A percentile compares a stretch with the other conserved stretches of the same genome.
Evolutionary conservation across 2,113 vertebrate genomes (phyloP).

Genomic region (Anoura caudifer): DNA sequence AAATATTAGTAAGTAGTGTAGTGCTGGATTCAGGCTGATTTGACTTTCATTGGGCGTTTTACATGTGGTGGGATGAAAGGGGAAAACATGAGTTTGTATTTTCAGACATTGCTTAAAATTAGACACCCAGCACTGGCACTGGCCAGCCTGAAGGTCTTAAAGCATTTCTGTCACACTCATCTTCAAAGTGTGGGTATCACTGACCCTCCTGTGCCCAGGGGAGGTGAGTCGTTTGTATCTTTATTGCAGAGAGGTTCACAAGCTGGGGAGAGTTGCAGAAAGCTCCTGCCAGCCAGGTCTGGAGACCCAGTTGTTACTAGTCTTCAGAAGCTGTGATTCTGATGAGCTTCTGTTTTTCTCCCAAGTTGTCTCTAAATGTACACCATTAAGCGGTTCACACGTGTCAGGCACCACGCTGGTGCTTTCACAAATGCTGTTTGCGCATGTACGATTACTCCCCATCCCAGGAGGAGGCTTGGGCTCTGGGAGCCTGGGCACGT

Average conservation of each 20-base stretch:
- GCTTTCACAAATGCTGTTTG: background rate
- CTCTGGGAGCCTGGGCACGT: rapidly evolving
- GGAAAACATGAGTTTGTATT: background rate
- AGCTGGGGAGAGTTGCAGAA: background rate
- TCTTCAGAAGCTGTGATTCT: background rate
- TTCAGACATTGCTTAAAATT: background rate
- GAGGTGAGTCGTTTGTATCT: background rate
- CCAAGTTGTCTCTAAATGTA: background rate
- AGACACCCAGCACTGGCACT: too few species aligned
- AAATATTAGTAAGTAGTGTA: background rate
- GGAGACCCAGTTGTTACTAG: background rate
- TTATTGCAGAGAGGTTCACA: background rate
- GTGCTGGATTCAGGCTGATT: background rate
- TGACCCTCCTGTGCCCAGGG: rapidly evolving
- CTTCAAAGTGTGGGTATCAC: background rate
- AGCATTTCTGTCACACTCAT: background rate
- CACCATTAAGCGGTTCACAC: rapidly evolving
- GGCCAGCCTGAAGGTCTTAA: background rate
- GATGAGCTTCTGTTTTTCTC: background rate
- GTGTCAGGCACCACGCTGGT: background rate
- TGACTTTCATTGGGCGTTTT: background rate
- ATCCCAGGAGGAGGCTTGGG: background rate
- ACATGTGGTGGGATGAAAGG: background rate
- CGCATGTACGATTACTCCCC: rapidly evolving
- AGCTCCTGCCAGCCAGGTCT: background rate